Percentiles rank a stretch among this genome's conserved stretches.
These are phyloP conservation scores for Theretra japonica DNA, from an alignment of 2,888 invertebrate genomes.

Conservation along the genomic window DNA sequence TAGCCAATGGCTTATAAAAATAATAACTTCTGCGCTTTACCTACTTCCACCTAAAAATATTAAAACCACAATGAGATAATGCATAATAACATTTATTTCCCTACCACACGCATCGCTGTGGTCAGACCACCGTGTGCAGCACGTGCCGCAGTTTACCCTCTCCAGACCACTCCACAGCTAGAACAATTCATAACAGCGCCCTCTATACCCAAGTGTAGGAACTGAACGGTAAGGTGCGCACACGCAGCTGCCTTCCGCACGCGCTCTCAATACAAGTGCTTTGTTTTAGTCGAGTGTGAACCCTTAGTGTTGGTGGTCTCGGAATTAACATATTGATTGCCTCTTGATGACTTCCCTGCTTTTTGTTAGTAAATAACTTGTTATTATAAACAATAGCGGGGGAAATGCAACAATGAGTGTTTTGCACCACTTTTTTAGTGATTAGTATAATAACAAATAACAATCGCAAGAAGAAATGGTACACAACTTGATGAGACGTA, in stretches of 20 bases:
- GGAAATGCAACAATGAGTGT: not conserved
- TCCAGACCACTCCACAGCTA: conserved; percentile 55
- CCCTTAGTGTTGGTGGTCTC: conserved; percentile 64
- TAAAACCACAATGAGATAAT: not conserved
- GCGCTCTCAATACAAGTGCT: conserved; percentile 70
- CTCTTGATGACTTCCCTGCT: conserved; percentile 70
- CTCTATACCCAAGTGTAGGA: conserved; percentile 40
- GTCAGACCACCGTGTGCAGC: conserved; percentile 55
- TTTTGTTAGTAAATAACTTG: conserved; percentile 20
- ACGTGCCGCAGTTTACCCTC: conserved; percentile 70
- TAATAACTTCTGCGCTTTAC: not conserved
- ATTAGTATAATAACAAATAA: not conserved
- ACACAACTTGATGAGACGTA: no score
- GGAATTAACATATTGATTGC: conserved; percentile 70
- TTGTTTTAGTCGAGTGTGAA: conserved; percentile 36
- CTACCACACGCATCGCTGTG: conserved; percentile 36
- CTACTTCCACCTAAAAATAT: not conserved
- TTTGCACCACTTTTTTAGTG: not conserved
- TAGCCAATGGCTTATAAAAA: no score
- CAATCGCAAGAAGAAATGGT: no score
- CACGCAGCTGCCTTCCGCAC: conserved; percentile 72
- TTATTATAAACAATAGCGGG: not conserved
- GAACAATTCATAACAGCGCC: conserved; percentile 60
- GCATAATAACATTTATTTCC: not conserved
- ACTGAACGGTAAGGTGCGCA: conserved; percentile 39